These are phyloP conservation scores for Myzus persicae DNA, from an alignment of 1,140 invertebrate genomes.

Conservation along the genomic window DNA sequence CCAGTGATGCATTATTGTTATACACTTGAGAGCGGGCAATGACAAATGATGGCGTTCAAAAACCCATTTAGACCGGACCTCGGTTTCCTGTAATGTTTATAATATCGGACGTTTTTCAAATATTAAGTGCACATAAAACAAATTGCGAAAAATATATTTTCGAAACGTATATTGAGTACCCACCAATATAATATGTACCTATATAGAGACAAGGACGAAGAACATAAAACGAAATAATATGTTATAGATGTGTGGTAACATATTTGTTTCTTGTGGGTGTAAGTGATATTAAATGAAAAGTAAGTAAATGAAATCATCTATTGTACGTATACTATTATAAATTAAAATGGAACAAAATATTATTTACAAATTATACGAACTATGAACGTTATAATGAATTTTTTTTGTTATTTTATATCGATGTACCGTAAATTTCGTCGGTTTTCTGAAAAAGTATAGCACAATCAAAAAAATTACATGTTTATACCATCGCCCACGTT, in stretches of 20 bases:
- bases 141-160: not conserved
- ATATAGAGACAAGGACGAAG: not conserved
- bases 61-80: constrained; percentile 7
- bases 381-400: not conserved
- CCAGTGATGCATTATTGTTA: constrained; percentile 4
- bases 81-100: constrained; percentile 8
- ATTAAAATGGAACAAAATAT: no score
- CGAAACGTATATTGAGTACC: not conserved
- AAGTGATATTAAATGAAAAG: not conserved
- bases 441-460: not conserved
- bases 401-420: not conserved
- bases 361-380: not conserved
- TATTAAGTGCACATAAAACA: constrained; percentile 13
- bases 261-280: not conserved
- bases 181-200: not conserved
- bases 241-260: not conserved
- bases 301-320: not conserved
- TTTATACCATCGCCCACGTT: not conserved
- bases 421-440: not conserved
- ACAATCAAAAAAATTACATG: not conserved
- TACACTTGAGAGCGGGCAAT: not conserved
- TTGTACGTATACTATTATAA: no score
- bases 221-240: not conserved
- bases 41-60: not conserved
- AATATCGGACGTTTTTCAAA: constrained; percentile 13